These are phyloP conservation scores for Chaenodraco wilsoni DNA, from an alignment of 2,797 vertebrate species.

Conservation along the genomic window DNA sequence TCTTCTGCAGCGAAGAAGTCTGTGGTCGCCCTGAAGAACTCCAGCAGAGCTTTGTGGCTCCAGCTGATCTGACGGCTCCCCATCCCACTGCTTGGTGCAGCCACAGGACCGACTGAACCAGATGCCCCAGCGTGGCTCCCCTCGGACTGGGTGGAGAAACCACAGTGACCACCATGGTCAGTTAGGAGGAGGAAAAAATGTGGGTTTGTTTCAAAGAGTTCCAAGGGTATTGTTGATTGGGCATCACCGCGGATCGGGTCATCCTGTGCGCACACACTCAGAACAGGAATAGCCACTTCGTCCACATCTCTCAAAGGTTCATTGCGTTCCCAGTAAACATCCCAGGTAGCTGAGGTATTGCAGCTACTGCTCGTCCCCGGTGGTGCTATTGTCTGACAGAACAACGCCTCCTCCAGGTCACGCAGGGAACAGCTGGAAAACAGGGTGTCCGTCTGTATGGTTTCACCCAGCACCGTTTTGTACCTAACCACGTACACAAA, in stretches of 20 bases:
- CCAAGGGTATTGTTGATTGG: conserved; percentile 80
- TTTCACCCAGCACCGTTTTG: conserved; percentile 82
- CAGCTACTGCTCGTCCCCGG: conserved; percentile 21
- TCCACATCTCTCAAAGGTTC: conserved; percentile 87
- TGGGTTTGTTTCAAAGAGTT: conserved; percentile 89
- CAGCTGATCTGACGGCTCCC: conserved; percentile 66
- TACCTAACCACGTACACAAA: conserved; percentile 72
- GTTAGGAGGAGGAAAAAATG: conserved; percentile 88
- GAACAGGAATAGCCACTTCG: conserved; percentile 87
- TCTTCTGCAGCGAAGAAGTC: conserved; percentile 88
- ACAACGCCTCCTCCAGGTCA: conserved; percentile 83
- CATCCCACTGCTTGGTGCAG: conserved; percentile 9
- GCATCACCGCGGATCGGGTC: conserved; percentile 84
- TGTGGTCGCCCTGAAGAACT: conserved; percentile 86
- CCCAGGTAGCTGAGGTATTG: conserved; percentile 73
- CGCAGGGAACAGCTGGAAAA: conserved; percentile 84
- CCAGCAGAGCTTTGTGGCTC: conserved; percentile 86
- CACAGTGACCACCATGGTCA: conserved; percentile 84
- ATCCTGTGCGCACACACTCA: conserved; percentile 85
- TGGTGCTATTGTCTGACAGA: conserved; percentile 74
- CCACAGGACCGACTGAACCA: background rate
- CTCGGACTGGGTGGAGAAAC: conserved; percentile 77
- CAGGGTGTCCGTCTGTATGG: conserved; percentile 78
- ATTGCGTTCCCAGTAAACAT: conserved; percentile 88
- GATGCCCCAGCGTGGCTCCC: conserved; percentile 29